These are phyloP conservation scores for Telenomus remus DNA, from an alignment of 1,140 invertebrate species.

Conservation along the genomic window DNA sequence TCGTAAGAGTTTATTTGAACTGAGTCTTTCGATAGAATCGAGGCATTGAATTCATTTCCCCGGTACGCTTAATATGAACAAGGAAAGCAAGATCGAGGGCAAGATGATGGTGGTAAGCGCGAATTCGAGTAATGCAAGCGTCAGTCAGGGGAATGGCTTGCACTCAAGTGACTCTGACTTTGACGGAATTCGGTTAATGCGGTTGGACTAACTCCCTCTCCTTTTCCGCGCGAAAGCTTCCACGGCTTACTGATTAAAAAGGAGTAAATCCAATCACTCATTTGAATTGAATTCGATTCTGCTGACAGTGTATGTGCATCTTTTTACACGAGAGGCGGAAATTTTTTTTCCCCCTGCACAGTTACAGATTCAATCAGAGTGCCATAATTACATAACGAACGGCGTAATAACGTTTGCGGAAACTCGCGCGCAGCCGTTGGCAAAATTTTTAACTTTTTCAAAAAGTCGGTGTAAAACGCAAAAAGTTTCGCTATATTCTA, in stretches of 20 bases:
- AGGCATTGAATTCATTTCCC: slow-evolving; percentile 39
- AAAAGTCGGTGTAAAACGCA: too few relatives aligned
- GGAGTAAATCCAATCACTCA: slow-evolving; percentile 49
- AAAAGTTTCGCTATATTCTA: too few relatives aligned
- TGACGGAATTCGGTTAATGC: slow-evolving; percentile 56
- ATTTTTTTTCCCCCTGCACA: too few relatives aligned
- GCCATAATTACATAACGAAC: too few relatives aligned
- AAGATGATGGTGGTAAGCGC: slow-evolving; percentile 12
- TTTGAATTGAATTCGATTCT: slow-evolving; percentile 41
- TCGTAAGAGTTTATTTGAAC: slow-evolving; percentile 18
- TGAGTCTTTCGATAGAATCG: slow-evolving; percentile 30
- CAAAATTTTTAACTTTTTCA: too few relatives aligned
- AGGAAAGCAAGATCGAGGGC: slow-evolving; percentile 23
- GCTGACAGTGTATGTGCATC: slow-evolving; percentile 5
- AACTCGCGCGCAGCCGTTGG: too few relatives aligned
- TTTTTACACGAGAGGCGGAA: neutral
- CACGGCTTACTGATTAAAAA: slow-evolving; percentile 48
- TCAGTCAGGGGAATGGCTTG: slow-evolving; percentile 46
- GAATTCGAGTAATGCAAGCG: slow-evolving; percentile 46
- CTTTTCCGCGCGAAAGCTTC: slow-evolving; percentile 32
- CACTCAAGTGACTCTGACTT: slow-evolving; percentile 50
- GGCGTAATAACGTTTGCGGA: too few relatives aligned
- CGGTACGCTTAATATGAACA: slow-evolving; percentile 31
- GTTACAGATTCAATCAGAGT: neutral
- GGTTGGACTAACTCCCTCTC: slow-evolving; percentile 37